These are phyloP conservation scores for Galerucella nymphaeae DNA, from an alignment of 2,888 invertebrate genomes.

Conservation along the genomic window DNA sequence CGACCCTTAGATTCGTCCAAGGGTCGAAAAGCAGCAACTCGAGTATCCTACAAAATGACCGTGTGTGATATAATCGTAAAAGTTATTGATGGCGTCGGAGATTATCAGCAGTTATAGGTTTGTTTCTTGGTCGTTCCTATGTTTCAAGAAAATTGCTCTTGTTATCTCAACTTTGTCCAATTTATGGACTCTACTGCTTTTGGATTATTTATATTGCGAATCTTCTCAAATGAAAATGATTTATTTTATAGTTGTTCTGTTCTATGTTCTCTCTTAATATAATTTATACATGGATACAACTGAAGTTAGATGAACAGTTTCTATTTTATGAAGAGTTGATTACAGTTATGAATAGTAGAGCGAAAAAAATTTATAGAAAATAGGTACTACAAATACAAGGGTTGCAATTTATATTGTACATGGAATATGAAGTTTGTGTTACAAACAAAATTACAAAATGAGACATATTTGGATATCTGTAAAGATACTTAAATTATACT, in stretches of 20 bases:
- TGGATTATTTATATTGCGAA: conserved; percentile 33
- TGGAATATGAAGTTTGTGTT: too few relatives aligned
- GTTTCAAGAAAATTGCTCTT: conserved; percentile 60
- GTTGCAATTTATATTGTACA: too few relatives aligned
- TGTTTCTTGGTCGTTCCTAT: conserved; percentile 61
- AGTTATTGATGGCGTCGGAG: conserved; percentile 63
- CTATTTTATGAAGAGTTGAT: too few relatives aligned
- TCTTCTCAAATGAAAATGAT: conserved; percentile 33
- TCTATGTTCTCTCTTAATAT: conserved; percentile 13
- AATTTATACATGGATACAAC: conserved; percentile 3
- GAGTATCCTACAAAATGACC: conserved; percentile 56
- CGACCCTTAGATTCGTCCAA: conserved; percentile 1
- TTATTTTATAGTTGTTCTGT: conserved; percentile 28
- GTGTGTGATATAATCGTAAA: conserved; percentile 62
- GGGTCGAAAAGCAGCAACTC: conserved; percentile 26
- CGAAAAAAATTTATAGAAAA: too few relatives aligned
- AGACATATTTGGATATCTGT: too few relatives aligned
- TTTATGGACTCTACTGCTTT: conserved; percentile 44
- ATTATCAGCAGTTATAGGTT: conserved; percentile 63
- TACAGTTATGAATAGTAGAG: too few relatives aligned
- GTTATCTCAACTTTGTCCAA: conserved; percentile 53
- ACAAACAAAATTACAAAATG: too few relatives aligned
- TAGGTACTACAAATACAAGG: too few relatives aligned
- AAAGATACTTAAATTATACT: too few relatives aligned
- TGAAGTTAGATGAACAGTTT: neutral